Conservation (phyloP, 2,888 invertebrate genomes). For the Nipponacmea schrenckii region DNA sequence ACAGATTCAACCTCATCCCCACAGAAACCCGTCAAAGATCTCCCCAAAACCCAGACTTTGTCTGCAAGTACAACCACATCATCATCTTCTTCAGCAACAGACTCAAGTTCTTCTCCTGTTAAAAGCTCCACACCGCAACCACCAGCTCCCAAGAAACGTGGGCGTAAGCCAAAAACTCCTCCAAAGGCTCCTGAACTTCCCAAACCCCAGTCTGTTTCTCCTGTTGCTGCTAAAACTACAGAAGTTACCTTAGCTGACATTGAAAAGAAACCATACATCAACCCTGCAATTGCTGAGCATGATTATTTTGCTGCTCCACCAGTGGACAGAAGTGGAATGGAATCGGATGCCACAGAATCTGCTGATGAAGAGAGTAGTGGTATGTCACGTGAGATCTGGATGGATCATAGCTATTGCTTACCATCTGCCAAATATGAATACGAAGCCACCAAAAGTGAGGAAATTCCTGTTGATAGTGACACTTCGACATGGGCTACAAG, state of each 20-base stretch:
- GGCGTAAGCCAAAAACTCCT: conserved; percentile 7
- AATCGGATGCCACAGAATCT: conserved; percentile 57
- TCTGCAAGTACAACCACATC: conserved; percentile 10
- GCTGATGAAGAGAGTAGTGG: conserved; percentile 55
- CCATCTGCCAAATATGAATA: conserved; percentile 36
- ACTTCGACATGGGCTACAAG: conserved; percentile 11
- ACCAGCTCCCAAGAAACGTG: conserved; percentile 6
- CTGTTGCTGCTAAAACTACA: neutral
- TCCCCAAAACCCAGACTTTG: conserved; percentile 11
- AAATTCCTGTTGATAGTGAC: conserved; percentile 11
- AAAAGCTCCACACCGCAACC: conserved; percentile 7
- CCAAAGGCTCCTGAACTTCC: conserved; percentile 14
- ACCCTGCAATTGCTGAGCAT: conserved; percentile 56
- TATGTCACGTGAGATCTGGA: conserved; percentile 45
- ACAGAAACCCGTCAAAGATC: neutral
- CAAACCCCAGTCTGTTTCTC: conserved; percentile 2
- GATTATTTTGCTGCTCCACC: conserved; percentile 59
- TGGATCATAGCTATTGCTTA: conserved; percentile 63
- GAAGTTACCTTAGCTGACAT: conserved; percentile 18
- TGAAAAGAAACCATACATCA: conserved; percentile 28
- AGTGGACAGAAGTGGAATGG: conserved; percentile 36
- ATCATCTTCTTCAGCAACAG: conserved; percentile 3
- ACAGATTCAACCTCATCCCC: neutral
- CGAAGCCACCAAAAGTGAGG: conserved; percentile 8
- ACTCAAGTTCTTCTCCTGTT: conserved; percentile 10